These are phyloP conservation scores for Saxidomus purpurata DNA, from an alignment of 1,140 invertebrate genomes.

Conservation along the genomic window DNA sequence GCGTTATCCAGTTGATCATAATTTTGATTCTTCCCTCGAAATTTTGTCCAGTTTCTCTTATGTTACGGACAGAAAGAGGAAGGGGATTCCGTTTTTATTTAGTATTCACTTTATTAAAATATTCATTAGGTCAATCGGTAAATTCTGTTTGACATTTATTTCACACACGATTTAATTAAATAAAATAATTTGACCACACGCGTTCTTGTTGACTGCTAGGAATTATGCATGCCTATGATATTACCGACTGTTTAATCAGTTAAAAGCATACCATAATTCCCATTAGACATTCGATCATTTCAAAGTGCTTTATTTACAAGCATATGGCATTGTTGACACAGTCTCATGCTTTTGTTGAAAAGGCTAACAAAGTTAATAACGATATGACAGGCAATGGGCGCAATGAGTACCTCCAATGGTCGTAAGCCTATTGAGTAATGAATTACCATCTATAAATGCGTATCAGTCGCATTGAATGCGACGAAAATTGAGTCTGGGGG, in stretches of 20 bases:
- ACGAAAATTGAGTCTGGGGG: not conserved
- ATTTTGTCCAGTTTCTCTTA: too few relatives aligned
- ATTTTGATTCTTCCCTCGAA: too few relatives aligned
- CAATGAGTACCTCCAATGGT: not conserved
- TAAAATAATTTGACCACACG: slow-evolving; percentile 29
- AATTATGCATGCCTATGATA: slow-evolving; percentile 18
- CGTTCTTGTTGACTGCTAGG: not conserved
- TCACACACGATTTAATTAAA: slow-evolving; percentile 2
- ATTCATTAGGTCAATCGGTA: too few relatives aligned
- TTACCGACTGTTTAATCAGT: slow-evolving; percentile 10
- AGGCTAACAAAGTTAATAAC: slow-evolving; percentile 27
- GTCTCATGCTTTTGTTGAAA: slow-evolving; percentile 14
- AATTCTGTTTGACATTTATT: too few relatives aligned
- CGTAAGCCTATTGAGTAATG: not conserved
- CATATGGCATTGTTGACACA: slow-evolving; percentile 35
- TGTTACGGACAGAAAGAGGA: too few relatives aligned
- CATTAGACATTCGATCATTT: slow-evolving; percentile 12
- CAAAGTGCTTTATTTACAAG: slow-evolving; percentile 12
- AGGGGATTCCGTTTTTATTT: too few relatives aligned
- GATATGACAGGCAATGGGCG: not conserved
- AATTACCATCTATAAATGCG: not conserved
- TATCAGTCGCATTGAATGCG: not conserved
- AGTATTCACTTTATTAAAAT: too few relatives aligned
- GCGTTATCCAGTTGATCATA: too few relatives aligned
- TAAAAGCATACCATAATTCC: slow-evolving; percentile 29